Percentiles rank a stretch among this genome's conserved stretches.
These are phyloP conservation scores for Heliconius congener DNA, from an alignment of 1,140 invertebrate species.

Conservation along the genomic window DNA sequence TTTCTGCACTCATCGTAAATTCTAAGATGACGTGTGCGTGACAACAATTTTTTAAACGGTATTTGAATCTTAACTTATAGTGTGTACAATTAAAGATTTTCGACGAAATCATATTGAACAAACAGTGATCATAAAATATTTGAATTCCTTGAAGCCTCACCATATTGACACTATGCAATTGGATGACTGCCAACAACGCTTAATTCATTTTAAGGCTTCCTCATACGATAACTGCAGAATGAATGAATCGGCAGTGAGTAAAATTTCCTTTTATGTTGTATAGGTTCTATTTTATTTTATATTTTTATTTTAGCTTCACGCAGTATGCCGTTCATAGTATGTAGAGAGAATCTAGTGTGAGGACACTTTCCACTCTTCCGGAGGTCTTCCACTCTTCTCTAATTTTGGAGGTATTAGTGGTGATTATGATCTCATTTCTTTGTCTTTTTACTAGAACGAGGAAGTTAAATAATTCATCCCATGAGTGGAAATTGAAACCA, in stretches of 20 bases:
- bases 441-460: background rate
- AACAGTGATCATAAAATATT: background rate
- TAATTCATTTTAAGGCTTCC: slow-evolving; percentile 4
- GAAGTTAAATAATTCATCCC: too few species aligned
- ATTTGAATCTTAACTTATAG: background rate
- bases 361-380: background rate
- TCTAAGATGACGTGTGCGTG: too few species aligned
- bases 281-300: background rate
- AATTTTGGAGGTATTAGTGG: background rate
- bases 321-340: background rate
- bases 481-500: too few species aligned
- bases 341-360: background rate
- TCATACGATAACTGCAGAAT: background rate
- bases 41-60: too few species aligned
- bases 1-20: too few species aligned
- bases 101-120: background rate
- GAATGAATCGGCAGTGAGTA: background rate
- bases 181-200: slow-evolving; percentile 6
- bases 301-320: background rate
- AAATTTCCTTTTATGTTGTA: background rate
- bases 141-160: slow-evolving; percentile 9
- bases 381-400: background rate
- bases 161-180: slow-evolving; percentile 9
- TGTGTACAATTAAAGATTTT: background rate
- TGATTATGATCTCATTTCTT: background rate